Conservation (phyloP, 2,797 vertebrate genomes). For the Percopsis omiscomaycus region DNA sequence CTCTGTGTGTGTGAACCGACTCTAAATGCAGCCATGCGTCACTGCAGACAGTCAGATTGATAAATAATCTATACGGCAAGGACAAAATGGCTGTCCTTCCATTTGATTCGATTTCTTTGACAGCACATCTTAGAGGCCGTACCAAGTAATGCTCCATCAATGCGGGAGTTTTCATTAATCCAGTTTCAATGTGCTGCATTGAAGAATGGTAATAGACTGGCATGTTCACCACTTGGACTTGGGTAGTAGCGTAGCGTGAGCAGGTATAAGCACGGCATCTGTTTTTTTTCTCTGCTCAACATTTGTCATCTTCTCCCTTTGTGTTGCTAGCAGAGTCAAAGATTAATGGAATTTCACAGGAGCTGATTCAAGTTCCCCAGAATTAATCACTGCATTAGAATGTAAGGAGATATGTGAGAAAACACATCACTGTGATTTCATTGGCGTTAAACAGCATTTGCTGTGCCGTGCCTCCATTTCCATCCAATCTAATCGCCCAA, state of each 20-base stretch:
- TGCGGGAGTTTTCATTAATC: conserved; percentile 52
- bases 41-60: conserved; percentile 70
- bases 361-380: conserved; percentile 68
- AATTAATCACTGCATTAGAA: conserved; percentile 64
- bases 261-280: conserved; percentile 64
- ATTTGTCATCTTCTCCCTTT: conserved; percentile 60
- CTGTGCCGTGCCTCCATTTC: conserved; percentile 51
- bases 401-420: conserved; percentile 64
- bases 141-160: conserved; percentile 46
- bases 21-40: conserved; percentile 67
- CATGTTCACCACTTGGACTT: conserved; percentile 49
- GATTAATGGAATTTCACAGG: conserved; percentile 73
- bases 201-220: conserved; percentile 57
- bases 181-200: conserved; percentile 65
- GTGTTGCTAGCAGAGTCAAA: conserved; percentile 56
- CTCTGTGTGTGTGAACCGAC: conserved; percentile 66
- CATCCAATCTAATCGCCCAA: conserved; percentile 55
- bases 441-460: conserved; percentile 69
- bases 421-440: conserved; percentile 67
- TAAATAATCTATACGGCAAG: conserved; percentile 77
- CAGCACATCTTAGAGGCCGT: conserved; percentile 54
- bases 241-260: conserved; percentile 45
- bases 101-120: conserved; percentile 71
- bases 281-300: conserved; percentile 66
- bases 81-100: conserved; percentile 71